A percentile compares a stretch with the other conserved stretches of the same genome.
phyloP scores from a whole-genome alignment of 2,888 invertebrate species.

The Lasius platythorax region DNA sequence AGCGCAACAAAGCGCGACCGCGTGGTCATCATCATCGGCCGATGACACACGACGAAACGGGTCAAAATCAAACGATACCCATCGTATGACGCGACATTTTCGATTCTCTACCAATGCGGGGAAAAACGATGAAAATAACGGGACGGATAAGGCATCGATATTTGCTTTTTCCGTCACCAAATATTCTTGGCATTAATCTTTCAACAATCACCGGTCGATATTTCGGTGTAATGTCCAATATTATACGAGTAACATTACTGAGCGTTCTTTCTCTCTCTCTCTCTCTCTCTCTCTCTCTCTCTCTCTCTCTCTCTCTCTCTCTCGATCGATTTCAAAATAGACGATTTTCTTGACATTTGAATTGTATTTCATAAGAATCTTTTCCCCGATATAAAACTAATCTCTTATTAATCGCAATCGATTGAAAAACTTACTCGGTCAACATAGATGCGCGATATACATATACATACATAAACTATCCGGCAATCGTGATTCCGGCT shows the following conservation, averaged over 20 bases:
- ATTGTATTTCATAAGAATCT: background rate
- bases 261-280: too few species aligned
- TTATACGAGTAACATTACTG: background rate
- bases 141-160: background rate
- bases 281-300: too few species aligned
- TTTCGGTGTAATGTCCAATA: background rate
- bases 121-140: background rate
- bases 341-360: background rate
- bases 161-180: background rate
- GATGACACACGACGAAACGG: slow-evolving; percentile 46
- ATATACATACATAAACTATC: slow-evolving; percentile 40
- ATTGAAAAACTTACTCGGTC: slow-evolving; percentile 10
- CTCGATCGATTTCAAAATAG: background rate
- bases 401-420: slow-evolving; percentile 4
- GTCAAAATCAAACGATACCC: slow-evolving; percentile 60
- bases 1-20: slow-evolving; percentile 47
- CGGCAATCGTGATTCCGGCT: slow-evolving; percentile 51
- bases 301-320: background rate
- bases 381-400: background rate
- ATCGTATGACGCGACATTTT: slow-evolving; percentile 31
- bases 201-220: background rate
- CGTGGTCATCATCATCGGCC: slow-evolving; percentile 54
- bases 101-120: slow-evolving; percentile 25
- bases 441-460: slow-evolving; percentile 14
- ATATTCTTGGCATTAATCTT: background rate